These are phyloP conservation scores for Hypena proboscidalis DNA, from an alignment of 2,888 invertebrate species.

Conservation along the genomic window DNA sequence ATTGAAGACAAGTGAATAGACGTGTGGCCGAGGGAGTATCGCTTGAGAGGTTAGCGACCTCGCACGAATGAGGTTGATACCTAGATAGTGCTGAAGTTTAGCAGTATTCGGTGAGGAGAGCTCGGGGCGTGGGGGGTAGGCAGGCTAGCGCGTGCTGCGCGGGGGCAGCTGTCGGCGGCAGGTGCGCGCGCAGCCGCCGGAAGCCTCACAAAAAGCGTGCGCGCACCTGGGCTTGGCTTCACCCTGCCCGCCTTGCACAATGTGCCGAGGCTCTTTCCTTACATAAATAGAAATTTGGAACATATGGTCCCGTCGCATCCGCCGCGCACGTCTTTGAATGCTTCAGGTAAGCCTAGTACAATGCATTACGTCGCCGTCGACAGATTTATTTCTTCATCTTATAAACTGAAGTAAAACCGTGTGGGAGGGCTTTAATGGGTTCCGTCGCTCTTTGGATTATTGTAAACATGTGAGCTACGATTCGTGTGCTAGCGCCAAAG, in stretches of 20 bases:
- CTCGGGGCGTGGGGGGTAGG: constrained; percentile 19
- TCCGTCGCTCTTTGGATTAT: constrained; percentile 5
- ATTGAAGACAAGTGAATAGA: constrained; percentile 27
- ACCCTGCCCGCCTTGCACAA: constrained; percentile 72
- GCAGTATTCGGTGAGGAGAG: constrained; percentile 5
- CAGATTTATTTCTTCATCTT: constrained; percentile 21
- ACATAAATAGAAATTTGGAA: constrained; percentile 59
- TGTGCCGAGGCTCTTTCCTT: constrained; percentile 55
- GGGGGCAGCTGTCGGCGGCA: constrained; percentile 54
- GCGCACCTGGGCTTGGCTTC: constrained; percentile 77
- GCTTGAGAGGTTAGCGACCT: constrained; percentile 34
- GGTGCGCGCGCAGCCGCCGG: constrained; percentile 82
- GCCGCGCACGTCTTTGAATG: constrained; percentile 19
- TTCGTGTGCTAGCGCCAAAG: constrained; percentile 17
- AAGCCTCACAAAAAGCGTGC: constrained; percentile 79
- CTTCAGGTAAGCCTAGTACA: constrained; percentile 35
- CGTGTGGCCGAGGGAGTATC: constrained; percentile 13
- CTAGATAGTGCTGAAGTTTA: constrained; percentile 19
- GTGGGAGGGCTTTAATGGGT: not conserved
- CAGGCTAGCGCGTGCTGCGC: constrained; percentile 40
- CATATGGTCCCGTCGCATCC: constrained; percentile 61
- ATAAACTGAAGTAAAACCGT: constrained; percentile 2
- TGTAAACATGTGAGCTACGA: no score
- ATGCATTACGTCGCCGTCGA: constrained; percentile 15
- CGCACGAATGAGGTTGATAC: constrained; percentile 8